Percentiles rank a stretch among this genome's conserved stretches.
Evolutionary conservation across 2,113 vertebrate species (phyloP).

Genomic region (Sinosuthora webbiana): DNA sequence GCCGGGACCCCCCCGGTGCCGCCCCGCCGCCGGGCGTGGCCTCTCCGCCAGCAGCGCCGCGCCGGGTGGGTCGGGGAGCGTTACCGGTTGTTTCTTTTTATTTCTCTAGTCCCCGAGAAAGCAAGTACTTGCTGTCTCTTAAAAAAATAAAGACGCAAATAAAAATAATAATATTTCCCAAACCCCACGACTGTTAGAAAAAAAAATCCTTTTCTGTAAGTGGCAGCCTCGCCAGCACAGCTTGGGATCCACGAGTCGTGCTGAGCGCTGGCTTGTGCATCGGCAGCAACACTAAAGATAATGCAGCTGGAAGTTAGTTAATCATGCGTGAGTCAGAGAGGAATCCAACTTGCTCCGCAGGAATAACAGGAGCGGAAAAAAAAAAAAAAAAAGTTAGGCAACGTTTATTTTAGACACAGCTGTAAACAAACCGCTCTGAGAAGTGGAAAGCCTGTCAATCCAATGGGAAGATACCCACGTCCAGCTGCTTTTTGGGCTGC

Average conservation of each 20-base stretch:
- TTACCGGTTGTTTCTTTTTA: not conserved
- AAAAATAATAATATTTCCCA: not conserved
- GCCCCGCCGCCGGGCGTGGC: not conserved
- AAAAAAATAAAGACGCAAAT: not conserved
- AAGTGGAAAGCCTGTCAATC: not conserved
- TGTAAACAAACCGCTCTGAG: not conserved
- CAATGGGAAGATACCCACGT: rapidly evolving
- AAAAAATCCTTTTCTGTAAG: not conserved
- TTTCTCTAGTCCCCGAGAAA: not conserved
- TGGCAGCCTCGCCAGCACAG: constrained; percentile 13
- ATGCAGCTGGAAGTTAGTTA: constrained; percentile 56
- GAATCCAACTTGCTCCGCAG: constrained; percentile 38
- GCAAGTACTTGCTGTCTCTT: not conserved
- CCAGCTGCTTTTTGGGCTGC: not conserved
- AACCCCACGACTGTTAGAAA: not conserved
- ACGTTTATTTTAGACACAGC: constrained; percentile 26
- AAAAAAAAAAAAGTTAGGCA: not conserved
- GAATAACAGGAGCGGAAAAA: constrained; percentile 17
- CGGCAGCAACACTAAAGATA: constrained; percentile 33
- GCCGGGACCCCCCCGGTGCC: not conserved
- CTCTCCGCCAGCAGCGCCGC: not conserved
- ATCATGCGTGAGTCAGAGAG: constrained; percentile 53
- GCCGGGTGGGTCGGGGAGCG: rapidly evolving
- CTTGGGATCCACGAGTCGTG: not conserved
- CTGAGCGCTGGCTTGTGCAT: constrained; percentile 26